Conservation (phyloP, 1,140 invertebrate genomes). For the Pteromalus puparum region DNA sequence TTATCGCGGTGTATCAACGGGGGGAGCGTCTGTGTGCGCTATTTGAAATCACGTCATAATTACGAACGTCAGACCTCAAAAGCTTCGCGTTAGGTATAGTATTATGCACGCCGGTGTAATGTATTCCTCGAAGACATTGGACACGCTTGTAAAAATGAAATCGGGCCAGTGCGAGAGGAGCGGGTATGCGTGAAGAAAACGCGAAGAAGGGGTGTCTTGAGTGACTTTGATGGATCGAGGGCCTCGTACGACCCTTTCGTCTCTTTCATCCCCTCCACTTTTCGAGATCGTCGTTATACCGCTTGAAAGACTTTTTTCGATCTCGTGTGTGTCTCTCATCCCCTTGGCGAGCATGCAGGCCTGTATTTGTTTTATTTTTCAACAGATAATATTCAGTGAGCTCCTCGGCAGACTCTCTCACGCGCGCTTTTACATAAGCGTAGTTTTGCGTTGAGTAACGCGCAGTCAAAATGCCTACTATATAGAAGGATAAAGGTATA, state of each 20-base stretch:
- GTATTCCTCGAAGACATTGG: slow-evolving; percentile 49
- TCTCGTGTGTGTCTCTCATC: not conserved
- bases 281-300: not conserved
- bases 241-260: slow-evolving; percentile 29
- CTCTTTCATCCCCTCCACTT: slow-evolving; percentile 18
- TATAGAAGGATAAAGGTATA: not conserved
- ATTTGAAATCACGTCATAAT: slow-evolving; percentile 28
- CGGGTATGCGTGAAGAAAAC: slow-evolving; percentile 12
- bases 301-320: not conserved
- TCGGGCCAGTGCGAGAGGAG: slow-evolving; percentile 21
- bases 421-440: not conserved
- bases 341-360: not conserved
- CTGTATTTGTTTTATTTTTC: slow-evolving; percentile 36
- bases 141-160: slow-evolving; percentile 52
- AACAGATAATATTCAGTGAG: not conserved
- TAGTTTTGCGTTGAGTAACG: not conserved
- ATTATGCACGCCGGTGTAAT: not conserved
- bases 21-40: no score
- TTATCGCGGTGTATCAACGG: not conserved
- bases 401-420: not conserved
- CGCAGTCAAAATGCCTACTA: not conserved
- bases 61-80: not conserved
- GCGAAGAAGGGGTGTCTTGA: slow-evolving; percentile 41
- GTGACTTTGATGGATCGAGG: slow-evolving; percentile 54
- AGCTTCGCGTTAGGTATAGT: not conserved